A percentile compares a stretch with the other conserved stretches of the same genome.
Conservation (phyloP, 2,797 vertebrate species). For the Aeoliscus strigatus region DNA sequence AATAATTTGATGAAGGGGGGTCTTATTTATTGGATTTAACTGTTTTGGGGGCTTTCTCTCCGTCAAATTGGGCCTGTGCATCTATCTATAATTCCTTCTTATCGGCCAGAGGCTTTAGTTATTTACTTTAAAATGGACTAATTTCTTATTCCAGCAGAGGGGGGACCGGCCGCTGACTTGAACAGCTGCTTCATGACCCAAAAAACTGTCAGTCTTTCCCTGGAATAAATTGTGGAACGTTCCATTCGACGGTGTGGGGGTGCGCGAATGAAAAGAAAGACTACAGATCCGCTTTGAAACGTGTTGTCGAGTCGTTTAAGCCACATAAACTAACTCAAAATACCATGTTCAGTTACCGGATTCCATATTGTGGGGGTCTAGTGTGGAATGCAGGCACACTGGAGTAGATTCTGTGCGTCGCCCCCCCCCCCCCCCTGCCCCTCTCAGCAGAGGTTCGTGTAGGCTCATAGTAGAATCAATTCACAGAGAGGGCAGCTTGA, state of each 20-base stretch:
- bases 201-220: constrained; percentile 92
- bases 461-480: constrained; percentile 85
- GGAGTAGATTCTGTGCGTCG: not conserved
- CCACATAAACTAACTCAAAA: fast-evolving
- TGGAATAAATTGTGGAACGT: constrained; percentile 87
- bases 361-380: not conserved
- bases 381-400: not conserved
- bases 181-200: constrained; percentile 91
- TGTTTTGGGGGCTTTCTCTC: constrained; percentile 65
- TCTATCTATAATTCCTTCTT: constrained; percentile 77
- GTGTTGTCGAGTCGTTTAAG: fast-evolving
- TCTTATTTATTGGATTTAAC: constrained; percentile 72
- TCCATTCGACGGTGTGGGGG: constrained; percentile 64
- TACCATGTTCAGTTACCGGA: fast-evolving
- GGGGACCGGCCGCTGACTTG: constrained; percentile 74
- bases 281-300: not conserved
- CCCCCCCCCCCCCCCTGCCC: constrained; percentile 58
- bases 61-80: constrained; percentile 69
- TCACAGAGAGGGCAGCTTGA: constrained; percentile 83
- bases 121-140: constrained; percentile 85
- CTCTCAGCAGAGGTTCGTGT: constrained; percentile 61
- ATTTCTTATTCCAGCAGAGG: constrained; percentile 85
- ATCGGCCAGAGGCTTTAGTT: constrained; percentile 75
- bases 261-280: not conserved
- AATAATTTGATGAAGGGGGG: constrained; percentile 59